Evolutionary conservation across 2,113 vertebrate genomes (phyloP), one percentile per base, ranked within the genome.

Genomic region (Chloroceryle aenea): DNA sequence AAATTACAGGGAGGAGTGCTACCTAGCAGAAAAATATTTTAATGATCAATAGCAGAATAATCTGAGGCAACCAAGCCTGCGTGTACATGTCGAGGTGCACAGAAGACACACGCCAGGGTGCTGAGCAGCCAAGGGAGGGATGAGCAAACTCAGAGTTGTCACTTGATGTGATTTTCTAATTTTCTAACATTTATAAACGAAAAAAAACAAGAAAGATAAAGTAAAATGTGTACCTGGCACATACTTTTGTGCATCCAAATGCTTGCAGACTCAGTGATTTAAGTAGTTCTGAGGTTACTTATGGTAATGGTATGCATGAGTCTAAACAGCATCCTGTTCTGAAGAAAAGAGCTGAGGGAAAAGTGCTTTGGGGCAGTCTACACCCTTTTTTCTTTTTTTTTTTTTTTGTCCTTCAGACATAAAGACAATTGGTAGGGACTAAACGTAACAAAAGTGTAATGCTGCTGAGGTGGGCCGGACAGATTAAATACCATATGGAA

Each of bases 251-350:
- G 73, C n/a, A n/a, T 61, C 68, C 79, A 92, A 96, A 84, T 52
- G 19, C 74, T 82, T 63, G 61, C 85, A 92, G 67, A 59, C 42
- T 75, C 59, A 79, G 61, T 59, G 82, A 83, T 84, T 69, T 76
- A 86, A 80, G 79, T 80, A 55, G 45, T 69, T 85, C 67, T 67
- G 75, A 45, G 45, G 34, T 89, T 90, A 80, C 88, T 95, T 95
- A 52, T 95, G 72, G 47, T 91, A 95, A 95, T 91, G 26, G 38
- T 79, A 96, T 96, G 90, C 92, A 78, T 78, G 88, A 81, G 92
- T 95, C 92, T 94, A 77, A 93, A n/a, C 61, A 86, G 48, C 83
- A 92, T 94, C 90, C 93, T 92, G 88, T 94, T 90, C 61, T 45
- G 73, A 92, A 82, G 86, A 91, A 91, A 93, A 71, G 76, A 89